Base-by-base conservation (phyloP, 2,113 vertebrate genomes). In the Lota lota region DNA sequence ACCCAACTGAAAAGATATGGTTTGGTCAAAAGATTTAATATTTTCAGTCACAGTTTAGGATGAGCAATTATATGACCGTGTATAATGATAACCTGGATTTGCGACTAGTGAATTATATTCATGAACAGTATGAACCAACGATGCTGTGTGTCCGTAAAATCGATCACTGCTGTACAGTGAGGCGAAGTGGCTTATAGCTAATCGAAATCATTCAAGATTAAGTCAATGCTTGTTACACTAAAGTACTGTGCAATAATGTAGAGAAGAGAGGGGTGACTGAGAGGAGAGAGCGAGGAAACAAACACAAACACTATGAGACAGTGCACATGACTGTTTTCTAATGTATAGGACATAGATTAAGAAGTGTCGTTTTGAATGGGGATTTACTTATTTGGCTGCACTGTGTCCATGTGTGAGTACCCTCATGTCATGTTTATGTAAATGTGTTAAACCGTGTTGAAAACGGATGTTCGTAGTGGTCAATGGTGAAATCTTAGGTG, bases 241-340 rank as follows among this genome's bases (percentile, higher is more conserved):
- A 54, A 54, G 53, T 17, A n/a, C 15, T 54, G 53, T 16, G 18
- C 15, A 54, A 54, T 54, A n/a, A 54, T 1, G 16, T 12, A 54
- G 53, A 17, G 53, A 54, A 54, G 3, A 54, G 53, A 54, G 53
- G 51, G 16, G 18, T 17, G 53, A 16, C 2, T 1, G 53, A 54
- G 53, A 54, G 53, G 53, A 54, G 53, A 54, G 53, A 54, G 53
- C 6, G 18, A 12, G 53, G 12, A 54, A 17, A 54, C 15, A 54
- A 16, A 54, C 53, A 66, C 24, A 60, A 66, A 78, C 74, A 79
- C 70, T 81, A 76, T 77, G 70, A 83, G 73, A 73, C 59, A 73
- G 79, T 50, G 59, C 65, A 47, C 69, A 60, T 24, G n/a, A 74
- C 73, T 10, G 67, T 54, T 47, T 64, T 78, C 67, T 18, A 61